Conservation (phyloP, 30 jellyfish, hydroid and myxozoan species). For the Chironex yamaguchii region DNA sequence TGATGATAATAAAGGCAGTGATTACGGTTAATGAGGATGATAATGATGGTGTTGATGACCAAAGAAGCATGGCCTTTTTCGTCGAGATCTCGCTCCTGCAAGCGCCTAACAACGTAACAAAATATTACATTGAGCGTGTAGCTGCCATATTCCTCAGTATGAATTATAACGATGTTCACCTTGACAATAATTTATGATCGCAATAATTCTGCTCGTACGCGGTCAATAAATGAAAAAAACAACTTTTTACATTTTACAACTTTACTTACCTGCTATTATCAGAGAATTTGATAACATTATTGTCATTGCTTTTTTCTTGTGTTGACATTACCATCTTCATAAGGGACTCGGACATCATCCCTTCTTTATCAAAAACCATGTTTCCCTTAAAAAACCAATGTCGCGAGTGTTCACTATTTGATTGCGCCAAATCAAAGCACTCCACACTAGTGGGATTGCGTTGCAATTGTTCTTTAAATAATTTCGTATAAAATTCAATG, state of each 20-base stretch:
- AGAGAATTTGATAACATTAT: slow-evolving; percentile 83
- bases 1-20: too few species aligned
- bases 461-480: slow-evolving; percentile 58
- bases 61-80: too few species aligned
- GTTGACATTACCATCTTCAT: slow-evolving; percentile 86
- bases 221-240: not conserved
- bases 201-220: not conserved
- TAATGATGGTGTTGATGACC: too few species aligned
- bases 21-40: too few species aligned
- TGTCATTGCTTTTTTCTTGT: slow-evolving; percentile 66
- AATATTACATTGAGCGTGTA: too few species aligned
- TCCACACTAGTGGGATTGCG: slow-evolving; percentile 94
- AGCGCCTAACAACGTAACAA: too few species aligned
- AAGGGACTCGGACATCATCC: slow-evolving; percentile 60
- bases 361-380: slow-evolving; percentile 64
- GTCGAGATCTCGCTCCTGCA: too few species aligned
- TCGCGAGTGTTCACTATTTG: slow-evolving; percentile 91
- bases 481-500: slow-evolving; percentile 61
- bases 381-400: slow-evolving; percentile 95
- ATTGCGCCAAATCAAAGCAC: slow-evolving; percentile 92
- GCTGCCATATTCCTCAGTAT: too few species aligned
- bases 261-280: slow-evolving; percentile 87
- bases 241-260: not conserved
- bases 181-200: too few species aligned
- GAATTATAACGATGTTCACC: too few species aligned